Conservation (phyloP, 1,140 invertebrate genomes). For the Dreissena rostriformis region DNA sequence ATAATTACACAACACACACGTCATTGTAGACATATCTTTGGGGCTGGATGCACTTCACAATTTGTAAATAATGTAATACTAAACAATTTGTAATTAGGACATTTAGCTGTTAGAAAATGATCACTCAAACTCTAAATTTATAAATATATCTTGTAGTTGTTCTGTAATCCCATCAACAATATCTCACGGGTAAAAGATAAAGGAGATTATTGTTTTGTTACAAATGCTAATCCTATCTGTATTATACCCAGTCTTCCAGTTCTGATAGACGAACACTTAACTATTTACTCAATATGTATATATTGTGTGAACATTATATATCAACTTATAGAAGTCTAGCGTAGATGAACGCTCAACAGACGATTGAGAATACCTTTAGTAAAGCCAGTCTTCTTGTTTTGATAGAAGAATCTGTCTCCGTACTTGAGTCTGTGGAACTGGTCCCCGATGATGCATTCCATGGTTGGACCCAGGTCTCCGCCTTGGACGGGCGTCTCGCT, state of each 20-base stretch:
- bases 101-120: neutral
- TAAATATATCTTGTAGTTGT: neutral
- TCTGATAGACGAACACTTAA: too few species aligned
- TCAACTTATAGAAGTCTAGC: too few species aligned
- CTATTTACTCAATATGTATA: too few species aligned
- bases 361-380: too few species aligned
- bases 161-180: neutral
- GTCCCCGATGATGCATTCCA: slow-evolving; percentile 97
- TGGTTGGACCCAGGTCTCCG: slow-evolving; percentile 95
- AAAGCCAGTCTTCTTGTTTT: too few species aligned
- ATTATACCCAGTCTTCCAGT: slow-evolving; percentile 74
- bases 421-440: slow-evolving; percentile 94
- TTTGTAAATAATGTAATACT: too few species aligned
- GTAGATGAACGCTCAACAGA: too few species aligned
- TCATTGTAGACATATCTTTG: neutral
- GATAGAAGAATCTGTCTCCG: slow-evolving; percentile 98
- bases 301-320: too few species aligned
- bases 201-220: neutral
- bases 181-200: too few species aligned
- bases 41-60: too few species aligned
- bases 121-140: neutral
- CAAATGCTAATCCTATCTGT: neutral
- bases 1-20: too few species aligned
- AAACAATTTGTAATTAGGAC: too few species aligned
- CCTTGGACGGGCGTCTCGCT: slow-evolving; percentile 90